These are phyloP conservation scores for Sebastes trivittatus DNA, from an alignment of 2,797 vertebrate species.

Conservation along the genomic window DNA sequence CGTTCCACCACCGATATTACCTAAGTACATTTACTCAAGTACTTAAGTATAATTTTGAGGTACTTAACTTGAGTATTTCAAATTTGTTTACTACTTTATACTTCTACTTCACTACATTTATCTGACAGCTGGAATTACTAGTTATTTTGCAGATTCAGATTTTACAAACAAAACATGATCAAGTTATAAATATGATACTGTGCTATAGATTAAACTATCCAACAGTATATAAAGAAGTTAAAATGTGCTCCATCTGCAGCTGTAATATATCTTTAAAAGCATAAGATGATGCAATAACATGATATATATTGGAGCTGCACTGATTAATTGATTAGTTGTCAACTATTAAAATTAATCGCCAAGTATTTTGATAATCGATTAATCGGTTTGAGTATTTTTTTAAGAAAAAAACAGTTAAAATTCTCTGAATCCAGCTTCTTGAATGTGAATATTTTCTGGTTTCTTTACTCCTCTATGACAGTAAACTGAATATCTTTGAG, in stretches of 20 bases:
- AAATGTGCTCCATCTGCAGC: not conserved
- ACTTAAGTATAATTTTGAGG: not conserved
- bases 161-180: not conserved
- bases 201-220: not conserved
- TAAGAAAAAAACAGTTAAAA: too few relatives aligned
- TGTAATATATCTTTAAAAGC: not conserved
- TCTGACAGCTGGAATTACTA: not conserved
- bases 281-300: not conserved
- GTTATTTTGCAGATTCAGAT: not conserved
- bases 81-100: not conserved
- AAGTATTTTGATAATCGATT: too few relatives aligned
- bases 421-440: too few relatives aligned
- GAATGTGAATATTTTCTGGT: too few relatives aligned
- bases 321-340: too few relatives aligned
- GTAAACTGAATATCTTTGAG: too few relatives aligned
- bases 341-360: too few relatives aligned
- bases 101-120: not conserved
- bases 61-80: not conserved
- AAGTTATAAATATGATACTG: not conserved
- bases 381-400: too few relatives aligned
- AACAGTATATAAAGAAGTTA: not conserved
- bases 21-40: not conserved
- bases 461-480: too few relatives aligned
- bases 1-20: not conserved
- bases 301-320: too few relatives aligned